A percentile compares a stretch with the other conserved stretches of the same genome.
Evolutionary conservation across 1,140 invertebrate genomes (phyloP).

Genomic region (Pomacea maculata): DNA sequence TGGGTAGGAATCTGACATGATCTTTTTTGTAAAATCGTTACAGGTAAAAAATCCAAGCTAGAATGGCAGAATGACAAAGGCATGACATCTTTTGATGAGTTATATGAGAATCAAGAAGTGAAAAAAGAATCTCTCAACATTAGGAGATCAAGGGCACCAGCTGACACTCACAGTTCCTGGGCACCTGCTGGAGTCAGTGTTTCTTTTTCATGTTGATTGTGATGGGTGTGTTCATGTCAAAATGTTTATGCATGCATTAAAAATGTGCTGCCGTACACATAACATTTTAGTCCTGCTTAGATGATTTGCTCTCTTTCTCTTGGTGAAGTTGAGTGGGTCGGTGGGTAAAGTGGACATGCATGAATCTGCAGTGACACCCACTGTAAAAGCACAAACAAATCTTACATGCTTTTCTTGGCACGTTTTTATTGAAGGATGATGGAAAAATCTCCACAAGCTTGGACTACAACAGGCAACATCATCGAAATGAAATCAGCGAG

Average conservation of each 20-base stretch:
- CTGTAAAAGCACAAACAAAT: background rate
- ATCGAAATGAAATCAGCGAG: conserved; percentile 14
- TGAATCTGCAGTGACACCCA: background rate
- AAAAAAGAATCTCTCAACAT: conserved; percentile 15
- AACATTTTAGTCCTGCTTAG: background rate
- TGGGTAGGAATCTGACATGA: background rate
- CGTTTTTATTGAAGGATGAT: conserved; percentile 32
- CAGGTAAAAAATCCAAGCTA: conserved; percentile 27
- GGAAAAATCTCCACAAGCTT: conserved; percentile 37
- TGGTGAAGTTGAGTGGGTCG: background rate
- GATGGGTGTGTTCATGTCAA: background rate
- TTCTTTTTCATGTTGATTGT: conserved; percentile 1
- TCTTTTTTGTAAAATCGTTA: background rate
- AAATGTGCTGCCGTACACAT: background rate
- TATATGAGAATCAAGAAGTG: conserved; percentile 40
- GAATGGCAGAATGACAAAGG: conserved; percentile 53
- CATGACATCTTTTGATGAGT: conserved; percentile 51
- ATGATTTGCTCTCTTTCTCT: background rate
- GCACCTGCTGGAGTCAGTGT: conserved; percentile 24
- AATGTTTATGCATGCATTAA: background rate
- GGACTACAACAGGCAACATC: conserved; percentile 32
- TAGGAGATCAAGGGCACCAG: conserved; percentile 33
- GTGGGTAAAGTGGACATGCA: no score
- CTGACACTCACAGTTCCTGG: conserved; percentile 18
- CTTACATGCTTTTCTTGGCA: background rate